Percentiles rank a stretch among this genome's conserved stretches.
phyloP scores from a whole-genome alignment of 1,140 invertebrate species.

The Lordiphosa collinella region DNA sequence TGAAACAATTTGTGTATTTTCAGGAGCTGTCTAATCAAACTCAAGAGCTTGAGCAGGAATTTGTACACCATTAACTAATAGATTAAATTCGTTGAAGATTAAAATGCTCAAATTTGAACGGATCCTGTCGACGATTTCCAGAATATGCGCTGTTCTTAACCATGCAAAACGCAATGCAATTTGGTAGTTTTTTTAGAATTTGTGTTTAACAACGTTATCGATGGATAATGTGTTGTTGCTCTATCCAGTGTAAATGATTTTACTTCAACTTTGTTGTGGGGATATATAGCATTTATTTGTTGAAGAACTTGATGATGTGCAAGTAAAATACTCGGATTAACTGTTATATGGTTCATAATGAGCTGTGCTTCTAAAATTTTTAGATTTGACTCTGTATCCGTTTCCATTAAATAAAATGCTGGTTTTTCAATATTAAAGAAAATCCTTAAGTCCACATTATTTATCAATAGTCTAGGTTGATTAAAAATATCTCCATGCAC shows the following conservation, averaged over 20 bases:
- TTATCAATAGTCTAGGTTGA: no score
- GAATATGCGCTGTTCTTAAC: background rate
- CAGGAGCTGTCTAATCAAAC: background rate
- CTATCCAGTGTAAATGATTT: constrained; percentile 1
- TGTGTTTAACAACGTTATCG: background rate
- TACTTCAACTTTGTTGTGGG: no score
- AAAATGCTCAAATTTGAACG: background rate
- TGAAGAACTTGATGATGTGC: no score
- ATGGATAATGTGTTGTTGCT: background rate
- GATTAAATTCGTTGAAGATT: constrained; percentile 3
- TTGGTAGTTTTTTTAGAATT: background rate
- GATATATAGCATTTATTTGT: no score
- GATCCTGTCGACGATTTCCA: background rate
- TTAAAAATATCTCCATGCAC: no score
- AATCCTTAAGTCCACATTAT: no score
- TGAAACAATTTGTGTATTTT: no score
- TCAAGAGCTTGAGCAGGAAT: constrained; percentile 4
- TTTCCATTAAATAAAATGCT: constrained; percentile 7
- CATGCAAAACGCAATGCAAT: background rate
- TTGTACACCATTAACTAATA: constrained; percentile 6
- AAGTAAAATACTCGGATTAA: background rate
- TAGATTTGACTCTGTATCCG: background rate
- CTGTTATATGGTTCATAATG: constrained; percentile 3
- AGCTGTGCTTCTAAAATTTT: constrained; percentile 6
- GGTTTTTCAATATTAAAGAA: background rate